Evolutionary conservation across 2,888 invertebrate genomes (phyloP).

Genomic region (Baronia brevicornis): DNA sequence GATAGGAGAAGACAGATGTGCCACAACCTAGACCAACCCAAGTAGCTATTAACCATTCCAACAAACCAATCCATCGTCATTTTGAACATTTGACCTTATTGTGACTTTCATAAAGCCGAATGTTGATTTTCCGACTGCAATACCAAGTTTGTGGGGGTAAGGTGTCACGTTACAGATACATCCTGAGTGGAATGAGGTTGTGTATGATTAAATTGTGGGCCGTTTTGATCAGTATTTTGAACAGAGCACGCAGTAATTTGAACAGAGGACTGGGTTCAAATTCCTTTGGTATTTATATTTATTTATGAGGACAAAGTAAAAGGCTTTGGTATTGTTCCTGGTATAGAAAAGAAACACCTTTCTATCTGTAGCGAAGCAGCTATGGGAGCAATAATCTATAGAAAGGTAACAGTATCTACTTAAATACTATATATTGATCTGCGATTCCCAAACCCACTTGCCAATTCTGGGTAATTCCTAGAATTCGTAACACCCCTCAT

Average conservation of each 20-base stretch:
- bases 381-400: no score
- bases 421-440: no score
- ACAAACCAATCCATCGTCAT: not conserved
- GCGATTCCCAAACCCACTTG: no score
- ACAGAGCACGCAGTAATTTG: not conserved
- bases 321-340: no score
- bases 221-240: slow-evolving; percentile 2
- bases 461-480: no score
- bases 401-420: no score
- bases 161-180: slow-evolving; percentile 26
- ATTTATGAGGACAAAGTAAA: no score
- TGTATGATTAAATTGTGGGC: slow-evolving; percentile 3
- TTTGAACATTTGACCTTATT: slow-evolving; percentile 7
- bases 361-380: no score
- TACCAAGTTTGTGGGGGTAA: slow-evolving; percentile 12
- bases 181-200: slow-evolving; percentile 21
- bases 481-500: no score
- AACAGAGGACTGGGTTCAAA: no score
- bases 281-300: no score
- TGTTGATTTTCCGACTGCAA: not conserved
- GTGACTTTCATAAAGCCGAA: not conserved
- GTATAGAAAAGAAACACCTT: no score
- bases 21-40: slow-evolving; percentile 16
- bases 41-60: slow-evolving; percentile 16
- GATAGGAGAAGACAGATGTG: slow-evolving; percentile 17